Percentiles rank a stretch among this genome's conserved stretches.
These are phyloP conservation scores for Cirrhinus molitorella DNA, from an alignment of 2,797 vertebrate species.

Conservation along the genomic window DNA sequence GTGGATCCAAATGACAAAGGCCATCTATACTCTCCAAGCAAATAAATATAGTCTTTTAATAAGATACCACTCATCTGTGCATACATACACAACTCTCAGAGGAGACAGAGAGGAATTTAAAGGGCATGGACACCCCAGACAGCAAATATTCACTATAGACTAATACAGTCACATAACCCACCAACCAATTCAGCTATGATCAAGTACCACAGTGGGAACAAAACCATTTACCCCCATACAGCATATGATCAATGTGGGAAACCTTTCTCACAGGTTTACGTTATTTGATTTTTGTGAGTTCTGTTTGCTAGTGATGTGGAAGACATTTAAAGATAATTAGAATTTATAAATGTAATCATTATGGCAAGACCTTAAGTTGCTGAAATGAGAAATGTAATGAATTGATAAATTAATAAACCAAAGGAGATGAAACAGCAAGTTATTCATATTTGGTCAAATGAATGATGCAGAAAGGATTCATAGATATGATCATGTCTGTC, in stretches of 20 bases:
- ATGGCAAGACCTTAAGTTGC: not conserved
- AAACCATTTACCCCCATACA: not conserved
- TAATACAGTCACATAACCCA: slow-evolving; percentile 24
- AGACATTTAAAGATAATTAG: not conserved
- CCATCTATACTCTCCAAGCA: slow-evolving; percentile 6
- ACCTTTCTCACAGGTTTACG: not conserved
- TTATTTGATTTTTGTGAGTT: not conserved
- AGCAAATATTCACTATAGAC: slow-evolving; percentile 35
- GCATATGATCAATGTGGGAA: not conserved
- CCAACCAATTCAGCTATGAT: slow-evolving; percentile 27
- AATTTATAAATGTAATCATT: not conserved
- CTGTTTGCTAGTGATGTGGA: not conserved
- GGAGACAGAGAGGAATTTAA: slow-evolving; percentile 39
- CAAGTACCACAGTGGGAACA: not conserved
- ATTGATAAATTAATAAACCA: not conserved
- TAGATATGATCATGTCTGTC: too few species aligned
- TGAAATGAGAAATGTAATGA: not conserved
- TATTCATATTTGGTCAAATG: too few species aligned
- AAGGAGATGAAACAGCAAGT: not conserved
- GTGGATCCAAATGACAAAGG: slow-evolving; percentile 15
- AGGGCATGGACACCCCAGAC: slow-evolving; percentile 27
- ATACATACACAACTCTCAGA: not conserved
- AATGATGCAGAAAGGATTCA: too few species aligned
- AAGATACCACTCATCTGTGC: slow-evolving; percentile 18
- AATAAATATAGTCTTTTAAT: slow-evolving; percentile 37